These are phyloP conservation scores for Centropus unirufus DNA, from an alignment of 2,113 vertebrate species.

Conservation along the genomic window DNA sequence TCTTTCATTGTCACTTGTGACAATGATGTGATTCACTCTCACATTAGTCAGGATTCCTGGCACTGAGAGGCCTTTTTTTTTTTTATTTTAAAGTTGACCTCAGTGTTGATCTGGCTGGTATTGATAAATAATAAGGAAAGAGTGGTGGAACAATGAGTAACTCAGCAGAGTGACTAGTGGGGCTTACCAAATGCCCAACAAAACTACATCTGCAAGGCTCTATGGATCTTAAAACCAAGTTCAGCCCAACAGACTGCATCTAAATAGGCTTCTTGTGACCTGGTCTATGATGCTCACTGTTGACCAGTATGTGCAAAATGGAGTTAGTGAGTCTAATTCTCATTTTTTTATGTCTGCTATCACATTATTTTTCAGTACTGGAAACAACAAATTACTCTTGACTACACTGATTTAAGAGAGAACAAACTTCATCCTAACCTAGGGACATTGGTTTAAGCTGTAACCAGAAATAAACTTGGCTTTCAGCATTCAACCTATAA, in stretches of 20 bases:
- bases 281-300: rapidly evolving
- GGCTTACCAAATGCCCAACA: not conserved
- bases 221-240: not conserved
- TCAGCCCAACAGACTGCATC: not conserved
- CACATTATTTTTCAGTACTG: not conserved
- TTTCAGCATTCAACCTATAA: not conserved
- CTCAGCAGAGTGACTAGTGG: not conserved
- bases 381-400: not conserved
- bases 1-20: not conserved
- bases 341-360: not conserved
- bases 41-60: not conserved
- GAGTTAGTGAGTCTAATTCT: not conserved
- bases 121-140: not conserved
- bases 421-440: not conserved
- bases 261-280: not conserved
- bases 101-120: not conserved
- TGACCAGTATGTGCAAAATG: not conserved
- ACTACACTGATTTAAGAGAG: not conserved
- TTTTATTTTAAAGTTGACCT: not conserved
- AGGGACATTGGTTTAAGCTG: not conserved
- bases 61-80: not conserved
- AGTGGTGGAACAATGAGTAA: not conserved
- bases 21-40: not conserved
- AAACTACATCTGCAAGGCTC: not conserved
- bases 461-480: not conserved